phyloP scores from a whole-genome alignment of 1,140 invertebrate species.

The Aphaenogaster rudis region DNA sequence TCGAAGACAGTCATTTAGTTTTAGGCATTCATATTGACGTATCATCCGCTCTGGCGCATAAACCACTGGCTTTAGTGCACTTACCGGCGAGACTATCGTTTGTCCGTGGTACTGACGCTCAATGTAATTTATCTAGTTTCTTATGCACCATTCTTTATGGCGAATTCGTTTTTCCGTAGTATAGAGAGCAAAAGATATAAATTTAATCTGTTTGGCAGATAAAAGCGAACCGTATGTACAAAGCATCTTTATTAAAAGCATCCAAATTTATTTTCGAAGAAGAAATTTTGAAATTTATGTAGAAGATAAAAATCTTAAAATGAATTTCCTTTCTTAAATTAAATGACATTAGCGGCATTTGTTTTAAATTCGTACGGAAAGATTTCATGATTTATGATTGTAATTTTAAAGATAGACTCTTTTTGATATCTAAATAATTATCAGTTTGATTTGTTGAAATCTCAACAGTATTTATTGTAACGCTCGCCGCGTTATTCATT shows the following conservation, averaged over 20 bases:
- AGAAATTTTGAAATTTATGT: neutral
- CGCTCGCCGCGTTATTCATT: constrained; percentile 41
- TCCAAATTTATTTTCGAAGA: neutral
- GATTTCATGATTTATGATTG: neutral
- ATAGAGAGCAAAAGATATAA: neutral
- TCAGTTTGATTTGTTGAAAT: neutral
- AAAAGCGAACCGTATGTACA: too few relatives aligned
- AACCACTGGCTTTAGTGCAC: neutral
- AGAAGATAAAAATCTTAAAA: neutral
- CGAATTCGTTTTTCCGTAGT: neutral
- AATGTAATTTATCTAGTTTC: constrained; percentile 3
- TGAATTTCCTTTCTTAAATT: neutral
- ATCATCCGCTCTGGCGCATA: constrained; percentile 12
- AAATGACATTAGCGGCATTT: neutral
- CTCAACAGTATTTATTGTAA: neutral
- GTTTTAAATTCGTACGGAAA: too few relatives aligned
- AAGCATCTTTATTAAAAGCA: neutral
- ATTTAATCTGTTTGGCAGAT: neutral
- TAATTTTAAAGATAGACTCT: neutral
- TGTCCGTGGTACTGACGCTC: neutral
- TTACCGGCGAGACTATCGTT: neutral
- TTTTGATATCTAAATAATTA: neutral
- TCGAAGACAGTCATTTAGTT: constrained; percentile 46
- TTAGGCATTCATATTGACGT: constrained; percentile 40
- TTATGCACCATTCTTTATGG: neutral